Evolutionary conservation across 2,888 invertebrate genomes (phyloP).

Genomic region (Podabrus alpinus): DNA sequence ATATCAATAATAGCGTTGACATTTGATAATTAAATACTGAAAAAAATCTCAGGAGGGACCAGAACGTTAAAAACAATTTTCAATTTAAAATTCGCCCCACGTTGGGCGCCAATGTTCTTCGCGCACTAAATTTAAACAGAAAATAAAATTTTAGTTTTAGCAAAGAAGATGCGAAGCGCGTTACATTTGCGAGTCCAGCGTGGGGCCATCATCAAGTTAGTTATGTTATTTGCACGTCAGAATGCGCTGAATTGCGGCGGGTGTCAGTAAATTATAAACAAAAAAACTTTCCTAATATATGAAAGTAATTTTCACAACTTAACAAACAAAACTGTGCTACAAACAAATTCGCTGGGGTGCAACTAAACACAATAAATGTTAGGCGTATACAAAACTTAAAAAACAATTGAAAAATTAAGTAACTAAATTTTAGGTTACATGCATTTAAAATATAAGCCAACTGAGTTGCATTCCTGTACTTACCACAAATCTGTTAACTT

Average conservation of each 20-base stretch:
- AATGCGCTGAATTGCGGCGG: neutral
- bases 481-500: conserved; percentile 92
- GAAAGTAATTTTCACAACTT: neutral
- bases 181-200: neutral
- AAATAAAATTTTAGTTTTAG: no score
- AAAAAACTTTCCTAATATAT: neutral
- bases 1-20: no score
- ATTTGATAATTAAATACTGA: no score
- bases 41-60: no score
- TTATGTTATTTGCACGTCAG: neutral
- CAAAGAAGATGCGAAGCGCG: no score
- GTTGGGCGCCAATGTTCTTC: no score
- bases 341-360: neutral
- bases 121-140: no score
- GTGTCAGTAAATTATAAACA: neutral
- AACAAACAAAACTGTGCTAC: conserved; percentile 3
- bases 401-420: neutral
- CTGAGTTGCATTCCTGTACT: conserved; percentile 55
- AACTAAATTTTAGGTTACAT: neutral
- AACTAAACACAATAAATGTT: conserved; percentile 17
- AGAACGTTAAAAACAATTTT: no score
- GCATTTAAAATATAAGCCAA: neutral
- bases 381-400: conserved; percentile 2
- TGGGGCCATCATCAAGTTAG: neutral
- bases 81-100: no score